Conservation (phyloP, 2,888 invertebrate species). For the Eupithecia tripunctaria region DNA sequence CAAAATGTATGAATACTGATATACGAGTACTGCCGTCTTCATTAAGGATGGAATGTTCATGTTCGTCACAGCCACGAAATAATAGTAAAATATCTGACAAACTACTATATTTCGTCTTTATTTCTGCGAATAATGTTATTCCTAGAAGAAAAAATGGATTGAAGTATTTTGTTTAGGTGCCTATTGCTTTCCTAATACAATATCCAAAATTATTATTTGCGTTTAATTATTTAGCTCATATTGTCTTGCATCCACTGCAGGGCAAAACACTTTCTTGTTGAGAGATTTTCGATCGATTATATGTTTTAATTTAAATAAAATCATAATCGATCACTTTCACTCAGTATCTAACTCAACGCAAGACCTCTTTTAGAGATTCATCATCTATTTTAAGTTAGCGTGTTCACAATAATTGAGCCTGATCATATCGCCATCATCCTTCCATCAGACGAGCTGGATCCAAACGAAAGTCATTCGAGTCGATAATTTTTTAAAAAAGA, state of each 20-base stretch:
- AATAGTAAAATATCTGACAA: slow-evolving; percentile 19
- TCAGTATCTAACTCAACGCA: not conserved
- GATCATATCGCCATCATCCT: not conserved
- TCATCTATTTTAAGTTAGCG: not conserved
- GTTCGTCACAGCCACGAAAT: slow-evolving; percentile 3
- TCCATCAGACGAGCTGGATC: not conserved
- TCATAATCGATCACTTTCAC: not conserved
- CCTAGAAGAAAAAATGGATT: not conserved
- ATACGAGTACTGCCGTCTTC: slow-evolving; percentile 18
- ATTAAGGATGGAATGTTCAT: slow-evolving; percentile 16
- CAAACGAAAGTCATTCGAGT: not conserved
- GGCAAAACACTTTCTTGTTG: not conserved
- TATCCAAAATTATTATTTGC: not conserved
- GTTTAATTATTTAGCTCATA: not conserved
- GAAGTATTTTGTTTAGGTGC: not conserved
- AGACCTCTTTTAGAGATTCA: too few relatives aligned
- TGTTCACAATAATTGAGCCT: too few relatives aligned
- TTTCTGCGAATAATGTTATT: not conserved
- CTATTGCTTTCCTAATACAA: not conserved
- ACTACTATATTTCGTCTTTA: slow-evolving; percentile 2
- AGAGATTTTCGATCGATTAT: too few relatives aligned
- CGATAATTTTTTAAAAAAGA: too few relatives aligned
- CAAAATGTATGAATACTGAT: slow-evolving; percentile 29
- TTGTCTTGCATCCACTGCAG: not conserved
- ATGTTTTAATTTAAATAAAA: too few relatives aligned